Percentiles rank a stretch among this genome's conserved stretches.
Conservation (phyloP, 2,888 invertebrate genomes). For the Lasioglossum figueresi region DNA sequence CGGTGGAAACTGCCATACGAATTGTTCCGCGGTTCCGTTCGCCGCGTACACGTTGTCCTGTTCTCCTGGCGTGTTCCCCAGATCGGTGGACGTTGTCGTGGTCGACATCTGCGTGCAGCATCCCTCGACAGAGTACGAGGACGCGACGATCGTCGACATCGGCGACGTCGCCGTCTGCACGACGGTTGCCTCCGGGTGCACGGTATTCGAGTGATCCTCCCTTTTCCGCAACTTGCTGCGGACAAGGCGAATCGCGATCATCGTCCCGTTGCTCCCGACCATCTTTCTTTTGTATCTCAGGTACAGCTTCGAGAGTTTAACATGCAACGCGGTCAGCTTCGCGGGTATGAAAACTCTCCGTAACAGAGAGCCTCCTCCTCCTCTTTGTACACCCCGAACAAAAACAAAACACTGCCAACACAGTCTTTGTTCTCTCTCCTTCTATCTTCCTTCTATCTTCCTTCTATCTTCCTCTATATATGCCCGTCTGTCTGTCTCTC, state of each 20-base stretch:
- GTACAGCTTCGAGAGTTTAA: constrained; percentile 80
- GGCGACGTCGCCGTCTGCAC: constrained; percentile 86
- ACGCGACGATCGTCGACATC: constrained; percentile 68
- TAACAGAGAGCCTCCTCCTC: constrained; percentile 67
- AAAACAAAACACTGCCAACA: constrained; percentile 11
- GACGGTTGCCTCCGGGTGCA: constrained; percentile 80
- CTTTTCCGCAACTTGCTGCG: constrained; percentile 95
- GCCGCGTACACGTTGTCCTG: constrained; percentile 73
- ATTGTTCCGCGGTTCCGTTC: constrained; percentile 85
- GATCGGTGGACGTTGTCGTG: constrained; percentile 75
- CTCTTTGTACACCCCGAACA: constrained; percentile 52
- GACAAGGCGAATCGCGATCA: constrained; percentile 95
- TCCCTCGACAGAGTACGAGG: constrained; percentile 61
- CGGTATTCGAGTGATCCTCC: constrained; percentile 88
- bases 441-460: neutral
- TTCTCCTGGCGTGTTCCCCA: constrained; percentile 76
- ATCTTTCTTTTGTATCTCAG: constrained; percentile 86
- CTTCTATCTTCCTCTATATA: neutral
- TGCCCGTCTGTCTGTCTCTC: constrained; percentile 18
- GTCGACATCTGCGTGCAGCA: constrained; percentile 71
- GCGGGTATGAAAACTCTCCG: constrained; percentile 67
- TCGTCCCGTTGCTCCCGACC: constrained; percentile 94
- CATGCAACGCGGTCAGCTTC: constrained; percentile 72
- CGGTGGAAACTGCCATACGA: constrained; percentile 94
- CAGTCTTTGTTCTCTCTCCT: constrained; percentile 53